Conservation (phyloP, 2,113 vertebrate genomes). For the Dascyllus trimaculatus region DNA sequence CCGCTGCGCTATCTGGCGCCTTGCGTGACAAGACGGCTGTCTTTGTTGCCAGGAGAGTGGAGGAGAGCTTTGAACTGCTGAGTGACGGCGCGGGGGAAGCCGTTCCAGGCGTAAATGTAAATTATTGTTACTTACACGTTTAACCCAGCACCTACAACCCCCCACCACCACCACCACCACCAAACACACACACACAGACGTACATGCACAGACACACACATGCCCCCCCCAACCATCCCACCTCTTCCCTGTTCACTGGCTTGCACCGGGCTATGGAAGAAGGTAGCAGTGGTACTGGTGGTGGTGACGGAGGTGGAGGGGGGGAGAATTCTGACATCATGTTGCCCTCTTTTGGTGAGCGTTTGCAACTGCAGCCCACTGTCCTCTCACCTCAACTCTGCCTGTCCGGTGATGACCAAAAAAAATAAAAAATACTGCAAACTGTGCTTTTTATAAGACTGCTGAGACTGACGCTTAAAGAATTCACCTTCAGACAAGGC, state of each 20-base stretch:
- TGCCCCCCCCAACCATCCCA: not conserved
- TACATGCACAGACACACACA: not conserved
- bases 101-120: constrained; percentile 81
- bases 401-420: not conserved
- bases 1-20: constrained; percentile 56
- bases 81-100: constrained; percentile 72
- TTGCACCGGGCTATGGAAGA: constrained; percentile 24
- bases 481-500: not conserved
- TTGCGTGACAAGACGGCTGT: constrained; percentile 71
- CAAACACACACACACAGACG: not conserved
- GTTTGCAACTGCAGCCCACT: constrained; percentile 75
- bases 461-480: not conserved
- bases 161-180: constrained; percentile 2
- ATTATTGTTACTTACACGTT: constrained; percentile 85
- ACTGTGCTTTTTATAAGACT: not conserved
- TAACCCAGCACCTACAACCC: constrained; percentile 76
- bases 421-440: not conserved
- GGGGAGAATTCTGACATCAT: constrained; percentile 82
- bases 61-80: constrained; percentile 75
- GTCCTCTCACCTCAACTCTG: constrained; percentile 40
- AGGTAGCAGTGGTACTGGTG: constrained; percentile 4
- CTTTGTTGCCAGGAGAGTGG: constrained; percentile 78
- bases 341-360: constrained; percentile 89
- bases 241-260: constrained; percentile 5
- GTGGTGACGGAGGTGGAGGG: constrained; percentile 8